Evolutionary conservation across 2,113 vertebrate genomes (phyloP).

Genomic region (Anoplopoma fimbria): DNA sequence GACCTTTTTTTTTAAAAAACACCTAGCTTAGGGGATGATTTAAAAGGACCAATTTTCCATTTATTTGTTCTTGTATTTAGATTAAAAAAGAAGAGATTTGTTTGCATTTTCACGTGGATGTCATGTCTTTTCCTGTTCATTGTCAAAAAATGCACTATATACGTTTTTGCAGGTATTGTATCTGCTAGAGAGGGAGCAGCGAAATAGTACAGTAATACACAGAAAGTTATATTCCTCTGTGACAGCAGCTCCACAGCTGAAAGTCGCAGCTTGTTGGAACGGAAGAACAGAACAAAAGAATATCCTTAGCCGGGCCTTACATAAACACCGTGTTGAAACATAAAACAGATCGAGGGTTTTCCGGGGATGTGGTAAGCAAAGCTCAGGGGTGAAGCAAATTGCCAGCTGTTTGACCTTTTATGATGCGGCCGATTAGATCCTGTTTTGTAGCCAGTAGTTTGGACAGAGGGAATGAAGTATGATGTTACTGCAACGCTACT

Average conservation of each 20-base stretch:
- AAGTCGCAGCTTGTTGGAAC: not conserved
- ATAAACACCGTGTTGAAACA: constrained; percentile 23
- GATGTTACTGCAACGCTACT: not conserved
- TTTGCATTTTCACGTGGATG: not conserved
- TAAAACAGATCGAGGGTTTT: constrained; percentile 17
- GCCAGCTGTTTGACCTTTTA: constrained; percentile 22
- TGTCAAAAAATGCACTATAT: not conserved
- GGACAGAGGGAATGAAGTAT: not conserved
- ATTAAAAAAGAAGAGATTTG: not conserved
- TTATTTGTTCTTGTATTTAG: not conserved
- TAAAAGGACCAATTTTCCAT: not conserved
- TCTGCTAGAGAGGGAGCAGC: not conserved
- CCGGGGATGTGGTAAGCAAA: constrained; percentile 15
- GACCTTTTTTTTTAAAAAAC: not conserved
- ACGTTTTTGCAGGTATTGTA: not conserved
- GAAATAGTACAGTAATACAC: not conserved
- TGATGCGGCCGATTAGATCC: not conserved
- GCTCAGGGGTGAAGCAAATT: constrained; percentile 10
- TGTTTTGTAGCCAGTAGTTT: constrained; percentile 14
- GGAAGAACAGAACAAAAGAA: not conserved
- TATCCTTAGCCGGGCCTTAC: not conserved
- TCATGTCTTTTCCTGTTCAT: not conserved
- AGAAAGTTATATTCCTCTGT: not conserved
- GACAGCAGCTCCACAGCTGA: not conserved
- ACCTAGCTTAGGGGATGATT: not conserved